phyloP scores from a whole-genome alignment of 2,797 vertebrate genomes.

The Chlorospingus flavigularis region DNA sequence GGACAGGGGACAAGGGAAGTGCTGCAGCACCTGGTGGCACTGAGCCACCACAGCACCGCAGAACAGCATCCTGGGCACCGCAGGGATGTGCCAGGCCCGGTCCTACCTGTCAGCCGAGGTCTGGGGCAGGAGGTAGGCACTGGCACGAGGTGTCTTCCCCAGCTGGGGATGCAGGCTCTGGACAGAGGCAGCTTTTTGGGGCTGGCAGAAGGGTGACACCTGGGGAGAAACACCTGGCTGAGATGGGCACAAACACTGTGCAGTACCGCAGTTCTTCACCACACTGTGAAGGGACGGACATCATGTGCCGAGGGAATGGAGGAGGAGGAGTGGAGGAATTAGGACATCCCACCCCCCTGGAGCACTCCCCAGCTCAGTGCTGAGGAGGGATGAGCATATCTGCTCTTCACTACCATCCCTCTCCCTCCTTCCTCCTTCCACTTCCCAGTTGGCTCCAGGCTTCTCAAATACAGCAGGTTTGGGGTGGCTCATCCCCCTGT shows the following conservation, averaged over 20 bases:
- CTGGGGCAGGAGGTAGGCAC: slow-evolving; percentile 81
- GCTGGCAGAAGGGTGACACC: slow-evolving; percentile 88
- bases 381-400: fast-evolving
- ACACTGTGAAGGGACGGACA: too few relatives aligned
- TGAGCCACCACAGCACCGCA: fast-evolving
- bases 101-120: slow-evolving; percentile 76
- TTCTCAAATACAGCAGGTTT: not conserved
- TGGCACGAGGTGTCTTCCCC: slow-evolving; percentile 84
- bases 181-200: slow-evolving; percentile 85
- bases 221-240: slow-evolving; percentile 62
- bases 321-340: fast-evolving
- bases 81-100: fast-evolving
- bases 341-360: fast-evolving
- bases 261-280: fast-evolving
- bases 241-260: not conserved
- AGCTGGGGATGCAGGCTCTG: slow-evolving; percentile 84
- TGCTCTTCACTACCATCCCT: not conserved
- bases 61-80: fast-evolving
- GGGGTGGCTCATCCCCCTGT: fast-evolving
- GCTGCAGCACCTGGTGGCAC: not conserved
- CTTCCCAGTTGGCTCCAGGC: fast-evolving
- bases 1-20: not conserved
- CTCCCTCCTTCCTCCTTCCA: not conserved
- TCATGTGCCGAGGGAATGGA: fast-evolving
- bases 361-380: fast-evolving